These are phyloP conservation scores for Gallirallus australis DNA, from an alignment of 2,797 vertebrate species.

Conservation along the genomic window DNA sequence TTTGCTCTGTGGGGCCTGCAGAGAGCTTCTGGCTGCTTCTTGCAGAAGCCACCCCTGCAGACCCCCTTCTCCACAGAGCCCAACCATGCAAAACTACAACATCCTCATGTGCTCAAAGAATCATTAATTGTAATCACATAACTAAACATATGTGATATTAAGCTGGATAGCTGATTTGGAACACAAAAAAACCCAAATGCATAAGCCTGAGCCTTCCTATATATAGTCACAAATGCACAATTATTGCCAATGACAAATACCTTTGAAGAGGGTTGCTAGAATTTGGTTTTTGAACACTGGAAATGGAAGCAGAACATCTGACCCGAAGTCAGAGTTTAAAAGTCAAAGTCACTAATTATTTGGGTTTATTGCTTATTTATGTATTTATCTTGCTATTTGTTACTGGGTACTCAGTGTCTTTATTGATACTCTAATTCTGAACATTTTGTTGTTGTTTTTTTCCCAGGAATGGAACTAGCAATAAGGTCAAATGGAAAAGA, in stretches of 20 bases:
- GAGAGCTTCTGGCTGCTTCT: too few relatives aligned
- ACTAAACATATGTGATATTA: neutral
- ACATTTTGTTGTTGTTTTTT: neutral
- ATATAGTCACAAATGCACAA: neutral
- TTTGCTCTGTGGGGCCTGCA: too few relatives aligned
- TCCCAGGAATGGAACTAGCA: neutral
- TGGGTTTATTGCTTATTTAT: neutral
- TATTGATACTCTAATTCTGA: neutral
- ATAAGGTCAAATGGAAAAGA: neutral
- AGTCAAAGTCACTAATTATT: neutral
- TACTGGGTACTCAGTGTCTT: neutral
- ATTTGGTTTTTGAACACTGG: neutral
- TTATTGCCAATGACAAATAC: neutral
- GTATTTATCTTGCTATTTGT: neutral
- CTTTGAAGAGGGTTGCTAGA: neutral
- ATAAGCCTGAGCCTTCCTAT: neutral
- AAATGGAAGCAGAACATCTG: neutral
- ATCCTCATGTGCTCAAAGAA: neutral
- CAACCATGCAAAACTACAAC: too few relatives aligned
- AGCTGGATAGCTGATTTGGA: neutral
- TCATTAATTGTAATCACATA: neutral
- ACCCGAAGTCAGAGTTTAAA: neutral
- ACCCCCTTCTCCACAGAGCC: too few relatives aligned
- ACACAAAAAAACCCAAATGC: accelerated
- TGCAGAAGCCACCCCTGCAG: too few relatives aligned